Evolutionary conservation across 92 coral and sea anemone genomes (phyloP), one percentile per base, ranked within the genome.

Genomic region (Micromussa lordhowensis): DNA sequence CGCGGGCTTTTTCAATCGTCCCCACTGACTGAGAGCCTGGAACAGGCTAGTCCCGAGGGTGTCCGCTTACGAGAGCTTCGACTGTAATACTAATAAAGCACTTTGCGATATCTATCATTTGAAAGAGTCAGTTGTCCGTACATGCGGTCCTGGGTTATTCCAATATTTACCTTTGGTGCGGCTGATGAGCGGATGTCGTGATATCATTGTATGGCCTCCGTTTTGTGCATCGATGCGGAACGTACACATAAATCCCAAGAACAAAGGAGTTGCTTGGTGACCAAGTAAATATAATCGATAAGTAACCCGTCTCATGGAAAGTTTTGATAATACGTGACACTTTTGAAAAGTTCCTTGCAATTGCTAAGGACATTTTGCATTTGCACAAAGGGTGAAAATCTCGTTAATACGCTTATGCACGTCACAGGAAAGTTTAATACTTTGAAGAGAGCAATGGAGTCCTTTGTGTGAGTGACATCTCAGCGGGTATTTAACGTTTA

Each of bases 231-330:
- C 57, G 88, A 55, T 55, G 88, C 81, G 28, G 22, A 61, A 22
- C 70, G 8, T 6, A 49, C 6, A 24, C 16, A 53, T 31, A 10
- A 31, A 48, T 54, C 79, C 5, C 4, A 17, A 34, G 87, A 24
- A 83, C 87, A 84, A 84, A 84, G 9, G 29, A 36, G 88, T 84
- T 84, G 88, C 88, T 22, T 55, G 59, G 88, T 84, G 88, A 84
- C 81, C 31, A 9, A 13, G 38, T 58, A 74, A 82, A 69, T 72
- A 22, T n/a, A 44, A 80, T 70, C 30, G 21, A 40, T 15, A 49
- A 21, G 53, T 54, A 40, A 31, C 19, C 83, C 72, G 36, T 12
- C 49, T 74, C 32, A 72, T 17, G 0, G 1, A 32, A 73, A 19
- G 26, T 73, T 35, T 72, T 73, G 78, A 35, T 19, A 54, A 40